Evolutionary conservation across 2,888 invertebrate genomes (phyloP), one percentile per base, ranked within the genome.

Genomic region (Melinaea menophilus): DNA sequence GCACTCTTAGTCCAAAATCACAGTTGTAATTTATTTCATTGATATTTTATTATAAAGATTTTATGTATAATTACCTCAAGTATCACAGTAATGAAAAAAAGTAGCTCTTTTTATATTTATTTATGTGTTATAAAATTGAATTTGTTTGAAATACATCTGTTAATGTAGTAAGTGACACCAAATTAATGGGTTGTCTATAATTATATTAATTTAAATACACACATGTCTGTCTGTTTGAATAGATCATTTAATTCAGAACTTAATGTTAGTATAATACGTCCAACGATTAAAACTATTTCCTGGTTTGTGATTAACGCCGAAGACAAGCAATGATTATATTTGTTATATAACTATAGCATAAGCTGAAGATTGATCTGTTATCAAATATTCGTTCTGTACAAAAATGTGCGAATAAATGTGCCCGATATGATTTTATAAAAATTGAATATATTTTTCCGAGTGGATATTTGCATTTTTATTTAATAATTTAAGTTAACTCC

Each of bases 351-450:
- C 9, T 51, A 51, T 51, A 31, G 13, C 46, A 46, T 60, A 55
- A 60, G 55, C 60, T 60, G 34, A 35, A 66, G 35, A 59, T 55
- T 41, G 62, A 57, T 58, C 7, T 69, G 63, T 69, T 64, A 68
- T 64, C 60, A 65, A 56, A 59, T 62, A 64, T 63, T 63, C 63
- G 65, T 70, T 84, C 82, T 89, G 88, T 90, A 89, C 85, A 88
- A 87, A 86, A 82, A 83, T 85, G 84, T 87, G 88, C 87, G 84
- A 87, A 84, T 84, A 82, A 80, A 84, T 84, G 84, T 86, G 90
- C 88, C 90, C 89, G 84, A 87, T 81, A 88, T 90, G 89, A 88
- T 90, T 90, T 90, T 90, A 86, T 88, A 88, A 90, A 89, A 90
- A 89, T 87, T 87, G 86, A 89, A 90, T 86, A 89, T 88, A 88